Conservation (phyloP, 2,888 invertebrate species). For the Andrena praecox region DNA sequence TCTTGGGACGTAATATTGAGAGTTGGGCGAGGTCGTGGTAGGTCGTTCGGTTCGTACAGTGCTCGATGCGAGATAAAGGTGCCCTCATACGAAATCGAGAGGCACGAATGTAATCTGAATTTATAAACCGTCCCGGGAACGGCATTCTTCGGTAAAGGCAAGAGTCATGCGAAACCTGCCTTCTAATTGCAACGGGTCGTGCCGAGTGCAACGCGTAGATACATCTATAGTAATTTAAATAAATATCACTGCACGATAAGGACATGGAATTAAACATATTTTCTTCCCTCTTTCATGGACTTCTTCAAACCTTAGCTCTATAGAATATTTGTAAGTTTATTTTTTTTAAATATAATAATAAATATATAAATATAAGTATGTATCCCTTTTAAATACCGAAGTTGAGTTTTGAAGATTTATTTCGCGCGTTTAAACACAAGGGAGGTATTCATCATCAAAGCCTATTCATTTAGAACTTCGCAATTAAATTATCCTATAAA, state of each 20-base stretch:
- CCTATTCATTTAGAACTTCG: too few relatives aligned
- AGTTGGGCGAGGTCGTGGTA: conserved; percentile 74
- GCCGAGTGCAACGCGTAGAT: background rate
- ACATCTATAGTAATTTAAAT: conserved; percentile 20
- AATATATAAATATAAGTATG: too few relatives aligned
- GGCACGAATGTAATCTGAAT: conserved; percentile 49
- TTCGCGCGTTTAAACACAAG: too few relatives aligned
- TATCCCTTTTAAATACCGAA: too few relatives aligned
- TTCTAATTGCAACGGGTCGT: conserved; percentile 41
- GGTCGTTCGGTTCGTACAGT: conserved; percentile 58
- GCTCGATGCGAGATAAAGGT: conserved; percentile 63
- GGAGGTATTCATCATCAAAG: too few relatives aligned
- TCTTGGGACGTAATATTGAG: conserved; percentile 60
- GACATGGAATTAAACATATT: background rate
- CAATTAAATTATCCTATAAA: too few relatives aligned
- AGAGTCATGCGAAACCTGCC: conserved; percentile 48
- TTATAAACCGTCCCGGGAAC: conserved; percentile 43
- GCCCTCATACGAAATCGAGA: conserved; percentile 57
- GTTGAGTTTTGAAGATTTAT: too few relatives aligned
- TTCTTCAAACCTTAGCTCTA: background rate
- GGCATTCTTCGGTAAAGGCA: conserved; percentile 40
- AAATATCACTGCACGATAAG: background rate
- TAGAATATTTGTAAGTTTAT: background rate
- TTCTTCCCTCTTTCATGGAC: background rate
- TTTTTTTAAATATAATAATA: background rate